These are phyloP conservation scores for Clistopyga incitator DNA, from an alignment of 2,888 invertebrate species.

Conservation along the genomic window DNA sequence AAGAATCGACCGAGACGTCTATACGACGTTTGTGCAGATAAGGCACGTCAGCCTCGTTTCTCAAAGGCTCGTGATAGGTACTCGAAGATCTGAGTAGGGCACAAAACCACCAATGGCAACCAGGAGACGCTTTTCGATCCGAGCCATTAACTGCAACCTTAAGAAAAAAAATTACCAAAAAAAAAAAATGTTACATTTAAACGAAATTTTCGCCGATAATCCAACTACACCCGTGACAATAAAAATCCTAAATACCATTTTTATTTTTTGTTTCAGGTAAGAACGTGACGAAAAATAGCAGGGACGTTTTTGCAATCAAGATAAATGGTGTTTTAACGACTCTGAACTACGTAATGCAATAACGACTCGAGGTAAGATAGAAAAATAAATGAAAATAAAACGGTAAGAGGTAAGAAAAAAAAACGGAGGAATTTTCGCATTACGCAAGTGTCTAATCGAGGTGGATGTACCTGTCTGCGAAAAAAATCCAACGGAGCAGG, in stretches of 20 bases:
- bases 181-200: too few species aligned
- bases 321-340: constrained; percentile 9
- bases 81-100: constrained; percentile 17
- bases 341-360: constrained; percentile 26
- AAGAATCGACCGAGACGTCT: constrained; percentile 39
- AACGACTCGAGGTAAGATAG: constrained; percentile 12
- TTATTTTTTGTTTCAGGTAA: constrained; percentile 75
- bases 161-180: too few species aligned
- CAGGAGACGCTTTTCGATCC: neutral
- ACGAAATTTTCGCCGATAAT: neutral
- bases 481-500: constrained; percentile 33
- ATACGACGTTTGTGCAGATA: constrained; percentile 49
- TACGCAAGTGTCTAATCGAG: constrained; percentile 51
- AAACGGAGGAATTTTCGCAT: constrained; percentile 40
- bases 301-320: constrained; percentile 24
- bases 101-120: constrained; percentile 4
- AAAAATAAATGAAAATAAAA: constrained; percentile 9
- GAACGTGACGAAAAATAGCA: constrained; percentile 24
- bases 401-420: constrained; percentile 10
- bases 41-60: constrained; percentile 60
- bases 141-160: neutral
- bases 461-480: constrained; percentile 57
- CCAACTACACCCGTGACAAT: neutral
- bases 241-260: constrained; percentile 21
- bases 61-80: constrained; percentile 47